Percentiles rank a stretch among this genome's conserved stretches.
These are phyloP conservation scores for Cygnus buccinator DNA, from an alignment of 2,113 vertebrate species.

Conservation along the genomic window DNA sequence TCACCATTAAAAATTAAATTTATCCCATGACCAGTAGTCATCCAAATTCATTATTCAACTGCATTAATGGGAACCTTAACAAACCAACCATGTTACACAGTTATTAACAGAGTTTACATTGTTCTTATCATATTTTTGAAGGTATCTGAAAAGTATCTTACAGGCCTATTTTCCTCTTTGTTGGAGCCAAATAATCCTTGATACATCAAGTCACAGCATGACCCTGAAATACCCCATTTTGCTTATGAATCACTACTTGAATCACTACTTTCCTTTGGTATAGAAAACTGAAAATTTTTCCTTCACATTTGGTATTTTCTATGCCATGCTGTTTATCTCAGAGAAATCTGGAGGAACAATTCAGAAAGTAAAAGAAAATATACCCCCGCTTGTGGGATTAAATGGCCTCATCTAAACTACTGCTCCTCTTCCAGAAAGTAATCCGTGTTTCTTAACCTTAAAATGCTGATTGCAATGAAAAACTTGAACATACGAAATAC, in stretches of 20 bases:
- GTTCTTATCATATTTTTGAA: too few species aligned
- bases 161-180: not conserved
- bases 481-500: not conserved
- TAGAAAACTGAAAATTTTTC: not conserved
- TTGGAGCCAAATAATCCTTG: not conserved
- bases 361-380: not conserved
- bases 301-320: not conserved
- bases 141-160: not conserved
- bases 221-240: not conserved
- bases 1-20: too few species aligned
- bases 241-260: not conserved
- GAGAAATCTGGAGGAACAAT: not conserved
- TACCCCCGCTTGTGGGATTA: not conserved
- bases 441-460: not conserved
- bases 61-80: too few species aligned
- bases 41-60: too few species aligned
- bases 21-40: too few species aligned
- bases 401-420: not conserved
- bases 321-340: not conserved
- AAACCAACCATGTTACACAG: too few species aligned
- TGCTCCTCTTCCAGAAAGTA: not conserved
- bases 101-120: too few species aligned
- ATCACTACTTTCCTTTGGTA: too few species aligned
- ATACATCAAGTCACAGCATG: not conserved
- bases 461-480: not conserved